Base-by-base conservation (phyloP, 1,140 invertebrate species). In the Eueides isabella region DNA sequence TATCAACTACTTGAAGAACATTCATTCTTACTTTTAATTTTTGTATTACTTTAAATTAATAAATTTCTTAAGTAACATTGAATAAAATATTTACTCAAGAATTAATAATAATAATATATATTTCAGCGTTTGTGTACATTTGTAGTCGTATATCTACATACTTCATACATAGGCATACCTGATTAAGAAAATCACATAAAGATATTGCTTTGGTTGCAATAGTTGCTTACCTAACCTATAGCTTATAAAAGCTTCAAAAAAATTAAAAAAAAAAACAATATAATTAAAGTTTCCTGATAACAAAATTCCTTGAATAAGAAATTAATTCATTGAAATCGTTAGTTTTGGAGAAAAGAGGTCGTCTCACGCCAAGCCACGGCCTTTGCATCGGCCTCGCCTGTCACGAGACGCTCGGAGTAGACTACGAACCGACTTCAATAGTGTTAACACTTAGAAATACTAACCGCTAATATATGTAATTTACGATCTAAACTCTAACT, bases 361-460 rank as follows among this genome's bases (percentile, higher is more conserved):
- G 31, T 68, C 66, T 68, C 66, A 68, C 44, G 35, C 64, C 48
- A 23, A 19, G 44, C 44, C 44, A 41, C 66, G 66, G 66, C 66
- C 44, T 55, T 55, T 68, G 48, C 41, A 4, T 55, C 66, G 44
- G 66, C 66, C 66, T 68, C 29, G 66, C 12, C 11, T 12, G 66
- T 68, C 66, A 68, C 66, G 66, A 68, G 66, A 55, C 19, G 66
- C 48, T 6, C 23, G 48, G 23, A 23, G 9, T 4, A n/a, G n/a
- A n/a, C n/a, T n/a, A 2, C 23, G 26, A 9, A 19, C 16, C 19
- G 66, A 68, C 44, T 68, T 28, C 48, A 55, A 55, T 55, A 55
- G 19, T 26, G 23, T 55, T 12, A 19, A 23, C 23, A 55, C 6
- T n/a, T n/a, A 19, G n/a, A n/a, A n/a, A n/a, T n/a, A n/a, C n/a